A percentile compares a stretch with the other conserved stretches of the same genome.
These are phyloP conservation scores for Temnopleurus reevesii DNA, from an alignment of 53 echinoderm and acorn worm species.

Conservation along the genomic window DNA sequence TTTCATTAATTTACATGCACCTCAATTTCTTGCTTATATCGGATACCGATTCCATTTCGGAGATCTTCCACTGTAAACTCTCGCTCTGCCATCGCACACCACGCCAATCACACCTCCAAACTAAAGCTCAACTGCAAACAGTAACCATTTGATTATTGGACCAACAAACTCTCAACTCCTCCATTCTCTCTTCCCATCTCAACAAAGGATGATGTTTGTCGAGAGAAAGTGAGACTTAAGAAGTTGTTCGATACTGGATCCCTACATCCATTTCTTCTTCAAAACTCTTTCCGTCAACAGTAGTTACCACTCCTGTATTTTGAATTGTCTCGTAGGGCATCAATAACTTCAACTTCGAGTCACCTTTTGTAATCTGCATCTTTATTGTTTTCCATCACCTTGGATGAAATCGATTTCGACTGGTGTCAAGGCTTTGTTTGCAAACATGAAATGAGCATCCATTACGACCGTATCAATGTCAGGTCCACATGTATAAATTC, in stretches of 20 bases:
- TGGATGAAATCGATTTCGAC: not conserved
- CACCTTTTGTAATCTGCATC: constrained; percentile 10
- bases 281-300: not conserved
- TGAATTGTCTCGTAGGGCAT: not conserved
- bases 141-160: not conserved
- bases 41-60: not conserved
- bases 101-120: not conserved
- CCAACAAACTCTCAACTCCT: constrained; percentile 10
- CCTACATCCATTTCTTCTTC: not conserved
- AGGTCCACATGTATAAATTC: too few species aligned
- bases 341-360: not conserved
- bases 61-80: not conserved
- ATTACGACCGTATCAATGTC: not conserved
- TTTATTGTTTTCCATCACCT: not conserved
- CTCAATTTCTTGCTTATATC: not conserved
- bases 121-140: constrained; percentile 18
- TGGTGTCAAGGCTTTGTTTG: constrained; percentile 1
- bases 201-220: constrained; percentile 15
- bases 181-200: not conserved
- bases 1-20: too few species aligned
- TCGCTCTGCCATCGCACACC: not conserved
- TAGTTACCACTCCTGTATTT: not conserved
- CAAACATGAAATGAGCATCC: too few species aligned
- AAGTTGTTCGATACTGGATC: not conserved
- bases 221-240: not conserved